Evolutionary conservation across 2,797 vertebrate genomes (phyloP).

Genomic region (Florisuga fusca): DNA sequence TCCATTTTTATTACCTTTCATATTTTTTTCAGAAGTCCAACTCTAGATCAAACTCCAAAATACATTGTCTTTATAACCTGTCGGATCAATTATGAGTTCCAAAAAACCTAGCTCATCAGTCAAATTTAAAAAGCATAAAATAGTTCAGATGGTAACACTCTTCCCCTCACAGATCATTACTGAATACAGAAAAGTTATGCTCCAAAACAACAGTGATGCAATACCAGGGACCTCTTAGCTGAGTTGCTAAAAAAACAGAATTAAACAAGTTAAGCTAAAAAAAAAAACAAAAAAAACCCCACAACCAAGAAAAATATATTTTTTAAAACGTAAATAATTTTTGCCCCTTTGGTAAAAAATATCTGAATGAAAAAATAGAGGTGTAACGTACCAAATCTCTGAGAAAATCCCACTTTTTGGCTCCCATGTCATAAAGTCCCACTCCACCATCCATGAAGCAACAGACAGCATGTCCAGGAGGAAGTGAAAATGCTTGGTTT

Average conservation of each 20-base stretch:
- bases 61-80: neutral
- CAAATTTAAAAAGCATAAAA: neutral
- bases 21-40: neutral
- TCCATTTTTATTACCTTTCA: slow-evolving; percentile 42
- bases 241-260: neutral
- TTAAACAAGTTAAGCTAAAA: neutral
- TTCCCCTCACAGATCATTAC: neutral
- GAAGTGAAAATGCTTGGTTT: slow-evolving; percentile 93
- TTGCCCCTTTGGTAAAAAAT: neutral
- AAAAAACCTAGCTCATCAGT: neutral
- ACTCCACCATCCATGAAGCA: slow-evolving; percentile 99
- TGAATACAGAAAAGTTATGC: neutral
- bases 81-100: neutral
- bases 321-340: neutral
- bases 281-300: neutral
- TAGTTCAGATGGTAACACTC: neutral
- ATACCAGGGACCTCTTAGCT: neutral
- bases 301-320: fast-evolving
- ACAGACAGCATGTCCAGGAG: slow-evolving; percentile 93
- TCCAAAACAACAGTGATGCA: neutral
- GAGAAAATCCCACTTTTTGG: slow-evolving; percentile 98
- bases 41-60: slow-evolving; percentile 25
- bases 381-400: slow-evolving; percentile 89
- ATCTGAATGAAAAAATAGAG: neutral
- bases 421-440: slow-evolving; percentile 95